Evolutionary conservation across 2,888 invertebrate species (phyloP).

Genomic region (Endotricha flammealis): DNA sequence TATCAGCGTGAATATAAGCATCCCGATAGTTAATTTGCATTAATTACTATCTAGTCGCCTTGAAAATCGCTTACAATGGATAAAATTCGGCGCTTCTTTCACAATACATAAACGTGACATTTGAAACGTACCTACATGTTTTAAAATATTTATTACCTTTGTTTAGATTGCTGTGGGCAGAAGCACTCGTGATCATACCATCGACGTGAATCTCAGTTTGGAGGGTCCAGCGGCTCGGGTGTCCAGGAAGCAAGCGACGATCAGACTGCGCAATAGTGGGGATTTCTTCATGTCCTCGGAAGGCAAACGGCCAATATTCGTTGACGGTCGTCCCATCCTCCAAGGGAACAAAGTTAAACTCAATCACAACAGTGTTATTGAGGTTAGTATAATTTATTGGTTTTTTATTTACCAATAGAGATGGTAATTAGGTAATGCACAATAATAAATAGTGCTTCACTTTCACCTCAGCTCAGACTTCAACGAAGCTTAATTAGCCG

Average conservation of each 20-base stretch:
- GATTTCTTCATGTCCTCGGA: conserved; percentile 97
- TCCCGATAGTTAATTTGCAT: no score
- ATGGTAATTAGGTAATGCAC: no score
- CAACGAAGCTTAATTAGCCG: no score
- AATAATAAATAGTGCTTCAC: no score
- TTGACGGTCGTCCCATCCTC: conserved; percentile 94
- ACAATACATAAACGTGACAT: no score
- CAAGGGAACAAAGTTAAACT: conserved; percentile 93
- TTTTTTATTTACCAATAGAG: conserved; percentile 6
- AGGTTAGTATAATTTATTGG: conserved; percentile 74
- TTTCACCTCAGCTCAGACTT: no score
- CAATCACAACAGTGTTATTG: conserved; percentile 95
- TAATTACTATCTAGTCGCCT: not conserved
- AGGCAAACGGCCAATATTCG: conserved; percentile 95
- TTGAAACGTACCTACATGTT: conserved; percentile 5
- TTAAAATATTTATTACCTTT: conserved; percentile 11
- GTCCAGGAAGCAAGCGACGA: conserved; percentile 94
- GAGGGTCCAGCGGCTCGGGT: conserved; percentile 97
- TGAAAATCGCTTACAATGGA: not conserved
- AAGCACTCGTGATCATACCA: conserved; percentile 90
- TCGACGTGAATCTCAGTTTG: conserved; percentile 94
- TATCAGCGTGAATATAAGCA: no score
- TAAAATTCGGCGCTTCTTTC: no score
- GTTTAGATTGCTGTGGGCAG: conserved; percentile 92
- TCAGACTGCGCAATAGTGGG: conserved; percentile 92